Evolutionary conservation across 2,113 vertebrate species (phyloP).

Genomic region (Etheostoma spectabile): DNA sequence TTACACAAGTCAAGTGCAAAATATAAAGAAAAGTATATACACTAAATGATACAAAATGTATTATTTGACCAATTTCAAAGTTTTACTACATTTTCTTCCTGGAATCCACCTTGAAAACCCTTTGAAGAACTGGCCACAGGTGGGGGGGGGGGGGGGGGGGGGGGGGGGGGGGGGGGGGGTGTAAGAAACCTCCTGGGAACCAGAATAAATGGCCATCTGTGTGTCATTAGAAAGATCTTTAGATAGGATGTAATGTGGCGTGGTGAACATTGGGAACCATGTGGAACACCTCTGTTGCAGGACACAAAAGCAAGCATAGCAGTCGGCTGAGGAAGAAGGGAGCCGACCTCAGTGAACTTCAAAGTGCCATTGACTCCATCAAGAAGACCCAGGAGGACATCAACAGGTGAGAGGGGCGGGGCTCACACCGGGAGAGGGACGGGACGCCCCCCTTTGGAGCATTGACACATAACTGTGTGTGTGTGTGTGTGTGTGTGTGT

Average conservation of each 20-base stretch:
- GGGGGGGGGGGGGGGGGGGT: too few species aligned
- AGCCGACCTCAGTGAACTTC: slow-evolving; percentile 93
- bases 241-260: too few species aligned
- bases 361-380: slow-evolving; percentile 97
- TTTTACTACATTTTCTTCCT: too few species aligned
- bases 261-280: neutral
- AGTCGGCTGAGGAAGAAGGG: slow-evolving; percentile 92
- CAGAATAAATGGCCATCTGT: neutral
- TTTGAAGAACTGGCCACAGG: too few species aligned
- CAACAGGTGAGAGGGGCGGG: slow-evolving; percentile 85
- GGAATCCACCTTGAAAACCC: too few species aligned
- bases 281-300: slow-evolving; percentile 74
- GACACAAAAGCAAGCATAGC: slow-evolving; percentile 90
- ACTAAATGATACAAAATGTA: too few species aligned
- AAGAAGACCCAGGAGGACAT: slow-evolving; percentile 96
- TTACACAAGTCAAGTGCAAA: too few species aligned
- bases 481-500: neutral
- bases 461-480: slow-evolving; percentile 15
- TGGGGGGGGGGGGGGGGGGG: too few species aligned
- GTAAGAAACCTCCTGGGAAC: neutral
- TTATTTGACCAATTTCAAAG: too few species aligned
- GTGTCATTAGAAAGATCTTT: neutral
- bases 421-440: fast-evolving
- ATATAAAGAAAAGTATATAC: too few species aligned
- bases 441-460: fast-evolving